Evolutionary conservation across 35 echinoderm and acorn worm genomes (phyloP).

Genomic region (Apostichopus parvimensis): DNA sequence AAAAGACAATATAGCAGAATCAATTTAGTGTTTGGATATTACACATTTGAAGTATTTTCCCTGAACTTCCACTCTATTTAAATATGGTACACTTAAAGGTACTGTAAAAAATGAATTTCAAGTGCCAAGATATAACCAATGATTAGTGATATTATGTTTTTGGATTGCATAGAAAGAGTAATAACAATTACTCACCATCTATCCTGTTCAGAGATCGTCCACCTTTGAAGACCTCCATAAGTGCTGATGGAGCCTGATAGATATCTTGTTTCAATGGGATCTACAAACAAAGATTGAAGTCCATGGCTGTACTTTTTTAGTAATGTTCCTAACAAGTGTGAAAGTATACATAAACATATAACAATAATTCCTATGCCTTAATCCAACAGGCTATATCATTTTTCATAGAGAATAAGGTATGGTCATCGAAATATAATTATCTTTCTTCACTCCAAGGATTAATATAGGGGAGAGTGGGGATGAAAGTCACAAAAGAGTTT

Average conservation of each 20-base stretch:
- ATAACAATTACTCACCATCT: constrained; percentile 39
- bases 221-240: constrained; percentile 49
- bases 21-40: background rate
- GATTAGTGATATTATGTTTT: background rate
- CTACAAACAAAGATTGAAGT: no score
- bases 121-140: background rate
- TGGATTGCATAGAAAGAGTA: background rate
- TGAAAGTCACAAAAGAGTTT: no score
- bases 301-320: no score
- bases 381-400: no score
- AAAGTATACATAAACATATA: no score
- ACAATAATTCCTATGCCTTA: no score
- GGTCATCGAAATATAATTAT: no score
- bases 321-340: no score
- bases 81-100: background rate
- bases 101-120: background rate
- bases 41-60: background rate
- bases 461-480: no score
- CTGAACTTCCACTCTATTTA: background rate
- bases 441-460: no score
- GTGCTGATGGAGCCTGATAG: background rate
- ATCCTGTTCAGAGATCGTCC: constrained; percentile 39
- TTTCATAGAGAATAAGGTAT: no score
- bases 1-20: background rate
- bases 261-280: constrained; percentile 15